phyloP scores from a whole-genome alignment of 2,888 invertebrate species.

The Drosophila tripunctata region DNA sequence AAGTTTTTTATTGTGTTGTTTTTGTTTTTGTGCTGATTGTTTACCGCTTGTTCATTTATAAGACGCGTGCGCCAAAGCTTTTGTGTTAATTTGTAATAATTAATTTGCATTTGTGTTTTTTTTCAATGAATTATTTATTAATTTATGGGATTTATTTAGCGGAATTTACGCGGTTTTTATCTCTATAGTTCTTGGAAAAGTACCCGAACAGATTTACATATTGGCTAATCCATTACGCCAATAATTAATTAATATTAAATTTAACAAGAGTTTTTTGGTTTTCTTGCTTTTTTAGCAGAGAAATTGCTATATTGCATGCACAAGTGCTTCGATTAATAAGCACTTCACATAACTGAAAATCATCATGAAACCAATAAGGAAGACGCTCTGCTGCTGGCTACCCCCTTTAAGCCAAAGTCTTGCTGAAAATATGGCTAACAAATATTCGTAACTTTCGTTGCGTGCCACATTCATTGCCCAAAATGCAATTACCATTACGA shows the following conservation, averaged over 20 bases:
- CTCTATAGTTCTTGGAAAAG: slow-evolving; percentile 20
- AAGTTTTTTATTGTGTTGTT: slow-evolving; percentile 25
- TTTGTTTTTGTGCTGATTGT: slow-evolving; percentile 35
- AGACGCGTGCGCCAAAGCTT: slow-evolving; percentile 56
- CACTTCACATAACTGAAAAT: slow-evolving; percentile 7
- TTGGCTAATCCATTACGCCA: background rate
- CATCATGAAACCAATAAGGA: slow-evolving; percentile 32
- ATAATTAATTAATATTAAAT: background rate
- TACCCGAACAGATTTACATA: background rate
- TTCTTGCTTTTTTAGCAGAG: background rate
- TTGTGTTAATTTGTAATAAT: slow-evolving; percentile 70
- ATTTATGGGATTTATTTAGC: slow-evolving; percentile 11
- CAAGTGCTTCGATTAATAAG: slow-evolving; percentile 38
- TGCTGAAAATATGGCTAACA: slow-evolving; percentile 4
- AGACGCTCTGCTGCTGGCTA: background rate
- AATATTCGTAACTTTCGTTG: slow-evolving; percentile 31
- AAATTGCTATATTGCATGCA: slow-evolving; percentile 9
- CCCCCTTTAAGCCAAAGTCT: background rate
- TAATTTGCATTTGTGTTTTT: slow-evolving; percentile 50
- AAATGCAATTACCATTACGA: slow-evolving; percentile 17
- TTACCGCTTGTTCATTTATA: slow-evolving; percentile 40
- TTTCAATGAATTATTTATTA: slow-evolving; percentile 59
- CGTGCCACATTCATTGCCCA: slow-evolving; percentile 34
- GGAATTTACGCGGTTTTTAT: slow-evolving; percentile 20
- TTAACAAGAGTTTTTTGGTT: too few species aligned